These are phyloP conservation scores for Drosophila sordidapex DNA, from an alignment of 2,888 invertebrate genomes.

Conservation along the genomic window DNA sequence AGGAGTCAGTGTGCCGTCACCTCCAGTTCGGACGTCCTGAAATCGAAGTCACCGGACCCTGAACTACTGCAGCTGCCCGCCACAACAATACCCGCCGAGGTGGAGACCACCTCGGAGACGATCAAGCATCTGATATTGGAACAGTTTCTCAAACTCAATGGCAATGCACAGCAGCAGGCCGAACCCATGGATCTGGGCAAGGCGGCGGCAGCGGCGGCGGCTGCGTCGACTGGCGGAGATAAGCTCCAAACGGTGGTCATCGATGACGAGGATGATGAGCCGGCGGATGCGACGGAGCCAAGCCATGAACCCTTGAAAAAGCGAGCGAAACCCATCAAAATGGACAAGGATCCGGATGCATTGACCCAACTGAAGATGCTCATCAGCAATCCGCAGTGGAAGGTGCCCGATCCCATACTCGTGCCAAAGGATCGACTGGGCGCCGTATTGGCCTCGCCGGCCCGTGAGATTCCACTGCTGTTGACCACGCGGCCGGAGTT, in stretches of 20 bases:
- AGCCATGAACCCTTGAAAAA: slow-evolving; percentile 84
- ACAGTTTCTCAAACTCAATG: slow-evolving; percentile 80
- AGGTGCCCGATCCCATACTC: slow-evolving; percentile 92
- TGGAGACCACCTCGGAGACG: slow-evolving; percentile 89
- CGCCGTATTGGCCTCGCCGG: slow-evolving; percentile 89
- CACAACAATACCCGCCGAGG: slow-evolving; percentile 74
- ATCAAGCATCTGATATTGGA: slow-evolving; percentile 81
- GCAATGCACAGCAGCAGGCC: slow-evolving; percentile 85
- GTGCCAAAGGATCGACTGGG: slow-evolving; percentile 91
- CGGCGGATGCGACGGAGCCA: slow-evolving; percentile 72
- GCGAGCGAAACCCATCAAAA: slow-evolving; percentile 85
- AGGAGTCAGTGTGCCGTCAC: slow-evolving; percentile 87
- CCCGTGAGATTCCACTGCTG: slow-evolving; percentile 91
- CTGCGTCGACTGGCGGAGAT: slow-evolving; percentile 79
- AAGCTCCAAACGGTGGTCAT: slow-evolving; percentile 86
- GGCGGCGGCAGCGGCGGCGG: slow-evolving; percentile 7
- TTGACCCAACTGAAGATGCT: slow-evolving; percentile 90
- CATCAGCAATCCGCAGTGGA: slow-evolving; percentile 88
- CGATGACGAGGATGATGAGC: slow-evolving; percentile 80
- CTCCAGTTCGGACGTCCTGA: slow-evolving; percentile 89
- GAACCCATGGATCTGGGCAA: slow-evolving; percentile 89
- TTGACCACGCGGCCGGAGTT: slow-evolving; percentile 90
- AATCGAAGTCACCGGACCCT: slow-evolving; percentile 86
- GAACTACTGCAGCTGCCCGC: slow-evolving; percentile 86
- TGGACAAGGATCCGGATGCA: slow-evolving; percentile 87